Evolutionary conservation across 2,888 invertebrate genomes (phyloP).

Genomic region (Hecatera dysodea): DNA sequence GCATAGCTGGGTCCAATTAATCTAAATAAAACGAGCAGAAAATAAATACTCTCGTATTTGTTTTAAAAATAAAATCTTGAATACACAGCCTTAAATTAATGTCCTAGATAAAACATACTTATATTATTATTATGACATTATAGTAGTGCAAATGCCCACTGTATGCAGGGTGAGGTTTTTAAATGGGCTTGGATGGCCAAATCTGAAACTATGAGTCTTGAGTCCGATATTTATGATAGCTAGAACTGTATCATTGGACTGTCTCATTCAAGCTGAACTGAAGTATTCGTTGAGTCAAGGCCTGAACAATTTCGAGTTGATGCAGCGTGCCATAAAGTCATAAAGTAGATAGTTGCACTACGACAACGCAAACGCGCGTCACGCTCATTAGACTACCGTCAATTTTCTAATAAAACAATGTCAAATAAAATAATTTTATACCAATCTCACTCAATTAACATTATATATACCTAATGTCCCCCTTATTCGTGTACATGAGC

Average conservation of each 20-base stretch:
- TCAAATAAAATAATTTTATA: slow-evolving; percentile 18
- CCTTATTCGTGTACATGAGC: background rate
- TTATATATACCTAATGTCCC: slow-evolving; percentile 6
- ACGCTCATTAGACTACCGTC: slow-evolving; percentile 10
- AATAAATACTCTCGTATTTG: slow-evolving; percentile 21
- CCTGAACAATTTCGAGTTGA: too few relatives aligned
- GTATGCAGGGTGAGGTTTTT: too few relatives aligned
- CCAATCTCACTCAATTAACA: slow-evolving; percentile 23
- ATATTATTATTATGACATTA: background rate
- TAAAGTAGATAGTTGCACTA: slow-evolving; percentile 4
- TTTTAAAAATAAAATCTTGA: slow-evolving; percentile 43
- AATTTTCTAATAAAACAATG: slow-evolving; percentile 30
- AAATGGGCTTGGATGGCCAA: too few relatives aligned
- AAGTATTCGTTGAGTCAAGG: too few relatives aligned
- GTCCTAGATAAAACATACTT: slow-evolving; percentile 19
- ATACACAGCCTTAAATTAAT: slow-evolving; percentile 55
- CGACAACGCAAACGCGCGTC: background rate
- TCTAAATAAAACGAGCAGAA: slow-evolving; percentile 24
- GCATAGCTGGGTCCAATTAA: background rate
- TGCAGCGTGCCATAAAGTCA: too few relatives aligned
- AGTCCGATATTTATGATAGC: too few relatives aligned
- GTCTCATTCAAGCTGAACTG: too few relatives aligned
- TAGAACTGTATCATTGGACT: too few relatives aligned
- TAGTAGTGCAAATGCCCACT: slow-evolving; percentile 2
- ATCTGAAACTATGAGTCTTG: too few relatives aligned